A percentile compares a stretch with the other conserved stretches of the same genome.
Evolutionary conservation across 1,140 invertebrate species (phyloP).

Genomic region (Hesperophylax magnus): DNA sequence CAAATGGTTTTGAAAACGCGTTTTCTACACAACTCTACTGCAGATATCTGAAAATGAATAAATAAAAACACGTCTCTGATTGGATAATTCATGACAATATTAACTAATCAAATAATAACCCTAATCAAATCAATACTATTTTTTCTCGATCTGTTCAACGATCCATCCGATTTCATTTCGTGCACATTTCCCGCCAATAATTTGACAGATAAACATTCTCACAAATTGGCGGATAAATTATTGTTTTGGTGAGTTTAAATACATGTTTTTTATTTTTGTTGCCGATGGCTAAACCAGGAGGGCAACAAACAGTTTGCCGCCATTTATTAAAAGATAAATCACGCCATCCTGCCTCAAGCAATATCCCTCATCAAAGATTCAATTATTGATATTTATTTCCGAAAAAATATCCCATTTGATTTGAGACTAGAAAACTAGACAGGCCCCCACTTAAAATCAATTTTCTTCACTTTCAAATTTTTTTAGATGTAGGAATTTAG

Average conservation of each 20-base stretch:
- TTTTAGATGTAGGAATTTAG: no score
- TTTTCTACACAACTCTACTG: no score
- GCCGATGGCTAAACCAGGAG: background rate
- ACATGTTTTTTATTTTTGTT: background rate
- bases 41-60: no score
- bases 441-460: no score
- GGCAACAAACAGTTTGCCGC: background rate
- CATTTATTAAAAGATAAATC: constrained; percentile 10
- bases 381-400: background rate
- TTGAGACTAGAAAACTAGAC: background rate
- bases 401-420: background rate
- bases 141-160: no score
- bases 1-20: no score
- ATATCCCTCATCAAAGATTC: constrained; percentile 5
- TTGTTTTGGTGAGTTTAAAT: constrained; percentile 3
- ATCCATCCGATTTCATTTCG: background rate
- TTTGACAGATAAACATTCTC: background rate
- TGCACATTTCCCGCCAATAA: background rate
- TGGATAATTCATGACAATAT: no score
- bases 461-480: no score
- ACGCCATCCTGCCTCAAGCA: background rate
- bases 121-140: no score
- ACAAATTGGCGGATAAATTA: background rate
- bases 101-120: no score
- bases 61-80: no score